phyloP scores from a whole-genome alignment of 2,888 invertebrate genomes.

The Mimumesa dahlbomi region DNA sequence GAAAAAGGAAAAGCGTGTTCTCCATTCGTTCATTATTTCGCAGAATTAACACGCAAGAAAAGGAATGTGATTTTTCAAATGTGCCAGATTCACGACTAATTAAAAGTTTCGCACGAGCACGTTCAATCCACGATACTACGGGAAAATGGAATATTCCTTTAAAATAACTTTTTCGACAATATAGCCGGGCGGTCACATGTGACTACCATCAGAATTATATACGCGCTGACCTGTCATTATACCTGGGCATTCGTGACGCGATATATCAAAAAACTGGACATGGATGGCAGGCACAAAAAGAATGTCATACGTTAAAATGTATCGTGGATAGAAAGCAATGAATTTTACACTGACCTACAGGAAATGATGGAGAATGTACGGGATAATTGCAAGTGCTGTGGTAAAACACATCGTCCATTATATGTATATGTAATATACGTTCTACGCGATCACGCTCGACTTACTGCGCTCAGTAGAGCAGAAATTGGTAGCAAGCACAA shows the following conservation, averaged over 20 bases:
- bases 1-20: constrained; percentile 3
- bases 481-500: constrained; percentile 39
- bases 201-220: too few relatives aligned
- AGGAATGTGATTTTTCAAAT: neutral
- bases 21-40: neutral
- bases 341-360: constrained; percentile 55
- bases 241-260: too few relatives aligned
- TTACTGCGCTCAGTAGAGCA: constrained; percentile 50
- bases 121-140: too few relatives aligned
- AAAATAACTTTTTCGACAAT: too few relatives aligned
- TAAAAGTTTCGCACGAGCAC: too few relatives aligned
- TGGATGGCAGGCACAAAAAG: constrained; percentile 7
- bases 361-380: constrained; percentile 37
- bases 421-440: constrained; percentile 39
- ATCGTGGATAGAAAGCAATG: constrained; percentile 40
- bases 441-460: constrained; percentile 46
- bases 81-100: too few relatives aligned
- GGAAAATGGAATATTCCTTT: too few relatives aligned
- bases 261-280: neutral
- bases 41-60: neutral
- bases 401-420: constrained; percentile 31
- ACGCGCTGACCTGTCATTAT: too few relatives aligned
- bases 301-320: neutral
- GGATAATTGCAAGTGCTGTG: constrained; percentile 24
- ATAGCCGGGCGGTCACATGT: too few relatives aligned